Base-by-base conservation (phyloP, 2,797 vertebrate species). In the Acomys russatus region DNA sequence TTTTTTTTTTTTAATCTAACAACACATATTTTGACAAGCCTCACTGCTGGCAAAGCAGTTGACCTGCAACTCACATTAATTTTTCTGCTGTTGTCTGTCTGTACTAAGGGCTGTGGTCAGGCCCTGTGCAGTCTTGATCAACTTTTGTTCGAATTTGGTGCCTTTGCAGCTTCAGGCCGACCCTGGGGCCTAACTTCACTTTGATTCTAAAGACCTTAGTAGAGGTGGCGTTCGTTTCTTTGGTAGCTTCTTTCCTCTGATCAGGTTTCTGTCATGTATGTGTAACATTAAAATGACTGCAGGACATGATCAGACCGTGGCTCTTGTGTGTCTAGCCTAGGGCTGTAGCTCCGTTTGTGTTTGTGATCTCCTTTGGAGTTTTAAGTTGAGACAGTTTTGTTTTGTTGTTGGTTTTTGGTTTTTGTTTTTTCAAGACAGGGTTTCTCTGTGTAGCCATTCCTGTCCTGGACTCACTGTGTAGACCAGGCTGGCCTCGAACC, bases 11-110 rank as follows among this genome's bases (percentile, higher is more conserved):
- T n/a, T n/a, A 44, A 71, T 90, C 80, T 71, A 44, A 44, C 95
- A 95, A 51, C n/a, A 92, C 14, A 9, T 83, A 4, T 89, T 92
- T 93, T 90, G 17, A 91, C 38, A 93, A 88, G 64, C 56, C 68
- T 77, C 44, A 2, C 51, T 92, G 56, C 30, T 94, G 14, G 30
- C 70, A 94, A 79, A 83, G 70, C 89, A 92, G 86, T 73, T 83
- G 64, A 76, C 0, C 61, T 83, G 1, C 78, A 70, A n/a, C 74
- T 96, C 70, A 61, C 79, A 87, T 28, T 68, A 56, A 70, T 4
- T 78, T 23, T 28, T 23, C 17, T 25, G 3, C 0, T 64, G 18
- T n/a, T 22, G 17, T 35, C 28, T 28, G 44, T 11, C 63, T 79
- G 30, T 66, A 6, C 61, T 54, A 14, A 35, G 33, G 23, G 9